Percentiles rank a stretch among this genome's conserved stretches.
phyloP scores from a whole-genome alignment of 2,797 vertebrate species.

The Chiloscyllium punctatum region DNA sequence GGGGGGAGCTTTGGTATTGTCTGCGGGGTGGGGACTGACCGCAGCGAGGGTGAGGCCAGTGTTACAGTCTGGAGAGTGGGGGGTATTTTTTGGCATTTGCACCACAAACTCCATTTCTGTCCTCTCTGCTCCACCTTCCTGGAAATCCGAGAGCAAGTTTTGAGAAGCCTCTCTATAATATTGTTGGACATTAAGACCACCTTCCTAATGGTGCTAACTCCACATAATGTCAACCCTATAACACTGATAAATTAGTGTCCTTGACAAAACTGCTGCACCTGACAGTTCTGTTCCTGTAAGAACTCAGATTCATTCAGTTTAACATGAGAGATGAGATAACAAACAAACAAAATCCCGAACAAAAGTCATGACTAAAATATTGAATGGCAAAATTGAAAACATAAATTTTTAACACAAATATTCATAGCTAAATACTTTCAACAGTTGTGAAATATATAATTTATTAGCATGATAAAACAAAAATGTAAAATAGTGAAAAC shows the following conservation, averaged over 20 bases:
- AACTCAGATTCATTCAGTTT: background rate
- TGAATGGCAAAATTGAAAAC: background rate
- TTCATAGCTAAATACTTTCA: background rate
- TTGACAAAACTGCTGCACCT: background rate
- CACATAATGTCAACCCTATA: background rate
- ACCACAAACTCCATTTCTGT: background rate
- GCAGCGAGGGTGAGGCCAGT: no score
- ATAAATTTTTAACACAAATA: background rate
- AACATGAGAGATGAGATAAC: background rate
- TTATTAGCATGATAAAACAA: background rate
- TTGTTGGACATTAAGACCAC: background rate
- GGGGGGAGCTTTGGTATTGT: no score
- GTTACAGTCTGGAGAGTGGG: no score
- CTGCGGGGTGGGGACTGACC: no score
- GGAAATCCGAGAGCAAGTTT: background rate
- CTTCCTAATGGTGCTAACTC: background rate
- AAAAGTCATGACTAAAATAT: constrained; percentile 1
- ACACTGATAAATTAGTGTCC: background rate
- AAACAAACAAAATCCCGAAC: background rate
- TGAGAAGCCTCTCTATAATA: background rate
- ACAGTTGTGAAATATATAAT: background rate
- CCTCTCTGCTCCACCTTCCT: background rate
- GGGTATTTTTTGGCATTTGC: no score
- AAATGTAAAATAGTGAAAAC: background rate
- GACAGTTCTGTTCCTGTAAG: background rate